A percentile compares a stretch with the other conserved stretches of the same genome.
Evolutionary conservation across 2,113 vertebrate species (phyloP).

Genomic region (Catagonus wagneri): DNA sequence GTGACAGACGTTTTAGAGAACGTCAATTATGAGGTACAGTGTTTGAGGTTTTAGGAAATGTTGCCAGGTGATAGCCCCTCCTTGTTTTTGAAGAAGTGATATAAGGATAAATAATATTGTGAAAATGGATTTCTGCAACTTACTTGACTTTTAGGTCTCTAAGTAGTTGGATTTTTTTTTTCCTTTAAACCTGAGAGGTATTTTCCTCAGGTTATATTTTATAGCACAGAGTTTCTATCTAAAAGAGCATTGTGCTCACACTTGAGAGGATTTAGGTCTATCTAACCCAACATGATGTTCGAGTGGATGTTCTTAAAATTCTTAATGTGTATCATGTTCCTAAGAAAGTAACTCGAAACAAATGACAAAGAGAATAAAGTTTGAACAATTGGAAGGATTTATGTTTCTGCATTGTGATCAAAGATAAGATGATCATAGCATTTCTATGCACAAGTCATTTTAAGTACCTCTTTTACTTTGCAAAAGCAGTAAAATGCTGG

Average conservation of each 20-base stretch:
- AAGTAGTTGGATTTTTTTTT: neutral
- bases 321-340: constrained; percentile 3
- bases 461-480: constrained; percentile 42
- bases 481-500: neutral
- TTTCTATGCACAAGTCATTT: constrained; percentile 53
- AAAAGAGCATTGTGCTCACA: neutral
- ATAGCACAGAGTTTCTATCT: constrained; percentile 34
- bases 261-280: constrained; percentile 4
- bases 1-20: constrained; percentile 53
- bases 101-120: constrained; percentile 14
- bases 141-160: constrained; percentile 31
- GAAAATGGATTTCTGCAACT: constrained; percentile 8
- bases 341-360: constrained; percentile 35
- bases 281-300: neutral
- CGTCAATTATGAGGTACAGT: neutral
- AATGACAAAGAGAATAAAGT: constrained; percentile 47
- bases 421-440: constrained; percentile 4
- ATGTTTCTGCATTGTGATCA: neutral
- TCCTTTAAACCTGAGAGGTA: neutral
- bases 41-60: constrained; percentile 45
- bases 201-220: constrained; percentile 51
- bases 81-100: constrained; percentile 47
- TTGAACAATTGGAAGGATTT: constrained; percentile 56
- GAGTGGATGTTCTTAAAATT: constrained; percentile 49
- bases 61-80: neutral